Percentiles rank a stretch among this genome's conserved stretches.
phyloP scores from a whole-genome alignment of 1,140 invertebrate species.

The Lucilia sericata region DNA sequence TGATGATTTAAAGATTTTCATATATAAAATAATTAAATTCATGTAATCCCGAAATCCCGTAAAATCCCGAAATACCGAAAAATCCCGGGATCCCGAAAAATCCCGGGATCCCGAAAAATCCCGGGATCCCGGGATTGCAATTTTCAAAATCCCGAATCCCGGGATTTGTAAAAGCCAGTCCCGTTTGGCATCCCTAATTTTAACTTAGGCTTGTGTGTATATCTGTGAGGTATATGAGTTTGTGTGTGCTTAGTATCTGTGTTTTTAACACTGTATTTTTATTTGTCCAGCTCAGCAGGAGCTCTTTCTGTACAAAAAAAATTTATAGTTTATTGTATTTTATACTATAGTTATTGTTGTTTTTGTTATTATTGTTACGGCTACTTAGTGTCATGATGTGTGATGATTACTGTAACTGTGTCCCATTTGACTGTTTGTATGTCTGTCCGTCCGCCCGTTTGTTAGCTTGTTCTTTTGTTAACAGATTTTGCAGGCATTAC shows the following conservation, averaged over 20 bases:
- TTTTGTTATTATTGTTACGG: slow-evolving; percentile 45
- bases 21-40: too few species aligned
- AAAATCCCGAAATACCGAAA: too few species aligned
- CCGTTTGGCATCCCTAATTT: too few species aligned
- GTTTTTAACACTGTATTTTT: background rate
- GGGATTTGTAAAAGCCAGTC: too few species aligned
- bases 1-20: too few species aligned
- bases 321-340: slow-evolving; percentile 2
- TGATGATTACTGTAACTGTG: slow-evolving; percentile 45
- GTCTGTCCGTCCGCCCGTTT: background rate
- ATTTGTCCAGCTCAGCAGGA: slow-evolving; percentile 15
- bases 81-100: too few species aligned
- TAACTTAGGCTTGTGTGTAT: too few species aligned
- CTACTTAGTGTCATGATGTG: slow-evolving; percentile 47
- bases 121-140: too few species aligned
- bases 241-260: background rate
- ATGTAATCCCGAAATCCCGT: too few species aligned
- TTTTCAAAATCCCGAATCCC: too few species aligned
- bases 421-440: background rate
- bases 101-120: too few species aligned
- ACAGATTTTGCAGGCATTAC: background rate
- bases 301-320: slow-evolving; percentile 42
- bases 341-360: background rate
- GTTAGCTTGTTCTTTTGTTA: background rate
- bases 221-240: background rate